Conservation (phyloP, 2,797 vertebrate genomes). For the Lepilemur septentrionalis region DNA sequence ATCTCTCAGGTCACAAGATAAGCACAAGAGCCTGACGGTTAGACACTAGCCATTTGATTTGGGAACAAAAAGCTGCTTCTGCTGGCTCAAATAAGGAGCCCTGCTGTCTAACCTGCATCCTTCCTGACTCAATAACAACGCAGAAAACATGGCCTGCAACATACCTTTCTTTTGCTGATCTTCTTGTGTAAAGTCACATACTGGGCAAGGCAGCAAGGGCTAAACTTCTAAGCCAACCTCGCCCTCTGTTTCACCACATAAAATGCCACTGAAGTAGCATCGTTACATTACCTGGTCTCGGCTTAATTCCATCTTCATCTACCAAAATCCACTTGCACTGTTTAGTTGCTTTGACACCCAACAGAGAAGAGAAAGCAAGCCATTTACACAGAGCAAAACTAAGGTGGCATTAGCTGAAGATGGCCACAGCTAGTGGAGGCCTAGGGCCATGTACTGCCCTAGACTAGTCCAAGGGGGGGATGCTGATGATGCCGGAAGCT, state of each 20-base stretch:
- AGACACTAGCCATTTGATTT: constrained; percentile 33
- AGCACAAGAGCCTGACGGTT: background rate
- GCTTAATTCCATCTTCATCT: background rate
- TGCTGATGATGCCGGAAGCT: background rate
- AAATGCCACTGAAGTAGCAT: background rate
- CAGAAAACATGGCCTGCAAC: background rate
- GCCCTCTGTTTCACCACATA: background rate
- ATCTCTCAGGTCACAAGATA: constrained; percentile 57
- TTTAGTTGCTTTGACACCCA: background rate
- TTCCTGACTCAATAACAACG: background rate
- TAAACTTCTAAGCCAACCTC: background rate
- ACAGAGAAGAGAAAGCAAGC: background rate
- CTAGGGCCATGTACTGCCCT: background rate
- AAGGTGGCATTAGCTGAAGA: background rate
- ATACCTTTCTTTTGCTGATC: constrained; percentile 39
- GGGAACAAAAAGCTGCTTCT: background rate
- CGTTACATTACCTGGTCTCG: background rate
- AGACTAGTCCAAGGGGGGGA: background rate
- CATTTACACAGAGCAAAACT: background rate
- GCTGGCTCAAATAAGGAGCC: constrained; percentile 25
- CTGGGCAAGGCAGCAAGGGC: background rate
- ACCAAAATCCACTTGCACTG: background rate
- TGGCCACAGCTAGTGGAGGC: background rate
- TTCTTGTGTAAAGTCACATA: background rate
- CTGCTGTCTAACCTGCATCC: background rate